Evolutionary conservation across 2,888 invertebrate genomes (phyloP).

Genomic region (Drosophila nr. medialis): DNA sequence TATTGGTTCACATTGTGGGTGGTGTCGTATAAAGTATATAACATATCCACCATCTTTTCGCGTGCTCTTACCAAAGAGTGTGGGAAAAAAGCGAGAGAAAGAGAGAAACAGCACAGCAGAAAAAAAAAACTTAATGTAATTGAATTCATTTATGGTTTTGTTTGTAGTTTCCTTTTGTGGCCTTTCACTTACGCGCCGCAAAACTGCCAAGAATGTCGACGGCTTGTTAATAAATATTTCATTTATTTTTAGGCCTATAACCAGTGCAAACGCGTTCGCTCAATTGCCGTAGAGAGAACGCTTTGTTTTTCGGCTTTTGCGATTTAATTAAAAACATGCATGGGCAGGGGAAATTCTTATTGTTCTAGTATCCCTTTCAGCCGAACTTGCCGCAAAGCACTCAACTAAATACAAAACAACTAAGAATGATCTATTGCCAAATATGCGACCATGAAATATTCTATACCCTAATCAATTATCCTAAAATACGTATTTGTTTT

Average conservation of each 20-base stretch:
- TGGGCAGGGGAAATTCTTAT: constrained; percentile 53
- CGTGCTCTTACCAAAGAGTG: neutral
- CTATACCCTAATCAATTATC: neutral
- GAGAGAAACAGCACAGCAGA: constrained; percentile 12
- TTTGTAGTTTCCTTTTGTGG: constrained; percentile 62
- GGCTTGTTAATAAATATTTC: constrained; percentile 77
- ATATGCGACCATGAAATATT: neutral
- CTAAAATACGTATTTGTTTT: neutral
- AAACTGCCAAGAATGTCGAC: constrained; percentile 70
- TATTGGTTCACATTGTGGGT: constrained; percentile 43
- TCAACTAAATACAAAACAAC: constrained; percentile 68
- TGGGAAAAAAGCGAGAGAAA: neutral
- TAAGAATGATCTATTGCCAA: neutral
- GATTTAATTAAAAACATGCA: constrained; percentile 75
- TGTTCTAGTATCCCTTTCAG: constrained; percentile 54
- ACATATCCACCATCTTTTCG: constrained; percentile 33
- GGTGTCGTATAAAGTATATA: constrained; percentile 56
- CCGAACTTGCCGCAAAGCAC: constrained; percentile 64
- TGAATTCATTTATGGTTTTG: constrained; percentile 80
- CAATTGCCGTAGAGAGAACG: constrained; percentile 22
- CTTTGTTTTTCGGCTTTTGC: constrained; percentile 68
- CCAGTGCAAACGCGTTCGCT: constrained; percentile 19
- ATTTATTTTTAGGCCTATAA: constrained; percentile 69
- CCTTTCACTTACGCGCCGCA: constrained; percentile 64
- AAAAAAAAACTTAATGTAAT: constrained; percentile 76